Conservation (phyloP, 2,888 invertebrate genomes). For the Aquatica leii region DNA sequence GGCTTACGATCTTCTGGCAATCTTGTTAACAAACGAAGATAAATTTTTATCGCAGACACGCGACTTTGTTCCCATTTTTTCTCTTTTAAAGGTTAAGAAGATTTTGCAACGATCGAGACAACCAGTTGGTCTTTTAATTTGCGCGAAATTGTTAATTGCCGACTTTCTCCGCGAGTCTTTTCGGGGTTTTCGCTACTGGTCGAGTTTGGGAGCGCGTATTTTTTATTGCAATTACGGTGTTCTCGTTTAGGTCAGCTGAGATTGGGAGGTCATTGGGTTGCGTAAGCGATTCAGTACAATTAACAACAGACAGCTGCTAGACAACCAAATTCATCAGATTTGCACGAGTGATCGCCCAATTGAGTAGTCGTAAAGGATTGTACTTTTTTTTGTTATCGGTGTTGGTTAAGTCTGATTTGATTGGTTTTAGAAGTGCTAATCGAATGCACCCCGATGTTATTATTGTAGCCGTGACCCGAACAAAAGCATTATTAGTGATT, state of each 20-base stretch:
- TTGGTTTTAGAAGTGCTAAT: too few relatives aligned
- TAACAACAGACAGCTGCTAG: constrained; percentile 39
- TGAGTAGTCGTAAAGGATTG: constrained; percentile 14
- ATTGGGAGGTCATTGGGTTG: constrained; percentile 41
- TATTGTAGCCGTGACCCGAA: too few relatives aligned
- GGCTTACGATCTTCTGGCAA: too few relatives aligned
- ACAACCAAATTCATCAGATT: constrained; percentile 38
- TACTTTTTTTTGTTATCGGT: constrained; percentile 21
- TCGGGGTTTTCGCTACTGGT: not conserved
- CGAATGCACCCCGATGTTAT: too few relatives aligned
- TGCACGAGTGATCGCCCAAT: constrained; percentile 34
- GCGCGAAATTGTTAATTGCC: not conserved
- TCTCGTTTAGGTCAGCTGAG: constrained; percentile 37
- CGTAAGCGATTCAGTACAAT: constrained; percentile 37
- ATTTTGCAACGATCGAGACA: not conserved
- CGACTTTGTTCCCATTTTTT: too few relatives aligned
- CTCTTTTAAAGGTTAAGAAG: too few relatives aligned
- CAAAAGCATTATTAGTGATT: too few relatives aligned
- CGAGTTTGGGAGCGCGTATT: too few relatives aligned
- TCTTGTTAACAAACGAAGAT: too few relatives aligned
- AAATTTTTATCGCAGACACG: too few relatives aligned
- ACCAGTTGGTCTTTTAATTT: not conserved
- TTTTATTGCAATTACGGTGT: constrained; percentile 12
- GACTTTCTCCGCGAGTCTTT: not conserved
- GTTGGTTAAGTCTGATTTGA: too few relatives aligned